A percentile compares a stretch with the other conserved stretches of the same genome.
Conservation (phyloP, 2,797 vertebrate genomes). For the Hipposideros larvatus region DNA sequence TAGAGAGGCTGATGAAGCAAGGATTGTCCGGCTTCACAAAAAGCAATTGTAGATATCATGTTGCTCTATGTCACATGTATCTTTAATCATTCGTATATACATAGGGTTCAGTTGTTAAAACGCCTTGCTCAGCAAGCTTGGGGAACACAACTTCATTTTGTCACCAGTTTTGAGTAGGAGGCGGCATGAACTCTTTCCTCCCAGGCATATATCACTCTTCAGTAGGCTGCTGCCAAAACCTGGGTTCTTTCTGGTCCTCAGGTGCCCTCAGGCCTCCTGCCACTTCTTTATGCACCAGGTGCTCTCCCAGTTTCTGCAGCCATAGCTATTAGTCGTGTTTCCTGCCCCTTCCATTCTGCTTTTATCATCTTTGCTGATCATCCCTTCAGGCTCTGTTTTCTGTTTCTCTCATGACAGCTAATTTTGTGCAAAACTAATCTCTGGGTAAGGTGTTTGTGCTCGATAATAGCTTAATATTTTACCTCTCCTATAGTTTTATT, state of each 20-base stretch:
- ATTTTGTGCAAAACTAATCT: constrained; percentile 69
- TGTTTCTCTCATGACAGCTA: constrained; percentile 66
- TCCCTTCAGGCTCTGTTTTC: background rate
- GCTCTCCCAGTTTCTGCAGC: background rate
- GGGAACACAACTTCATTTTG: background rate
- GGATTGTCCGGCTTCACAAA: background rate
- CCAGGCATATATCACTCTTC: background rate
- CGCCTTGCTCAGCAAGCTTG: background rate
- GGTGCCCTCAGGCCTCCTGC: background rate
- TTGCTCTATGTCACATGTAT: background rate
- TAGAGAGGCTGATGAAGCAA: background rate
- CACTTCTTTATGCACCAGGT: background rate
- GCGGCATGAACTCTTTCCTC: background rate
- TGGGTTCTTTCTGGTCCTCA: background rate
- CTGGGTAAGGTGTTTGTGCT: constrained; percentile 66
- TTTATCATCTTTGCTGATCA: constrained; percentile 33
- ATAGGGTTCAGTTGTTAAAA: background rate
- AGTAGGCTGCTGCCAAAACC: background rate
- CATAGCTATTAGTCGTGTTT: background rate
- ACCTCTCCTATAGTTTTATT: constrained; percentile 65
- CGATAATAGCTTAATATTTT: constrained; percentile 79
- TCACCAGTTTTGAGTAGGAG: background rate
- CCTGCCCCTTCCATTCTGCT: background rate
- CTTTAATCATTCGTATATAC: background rate
- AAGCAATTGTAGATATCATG: background rate